Conservation (phyloP, 2,797 vertebrate genomes). For the Hypotaenidia philippensis region DNA sequence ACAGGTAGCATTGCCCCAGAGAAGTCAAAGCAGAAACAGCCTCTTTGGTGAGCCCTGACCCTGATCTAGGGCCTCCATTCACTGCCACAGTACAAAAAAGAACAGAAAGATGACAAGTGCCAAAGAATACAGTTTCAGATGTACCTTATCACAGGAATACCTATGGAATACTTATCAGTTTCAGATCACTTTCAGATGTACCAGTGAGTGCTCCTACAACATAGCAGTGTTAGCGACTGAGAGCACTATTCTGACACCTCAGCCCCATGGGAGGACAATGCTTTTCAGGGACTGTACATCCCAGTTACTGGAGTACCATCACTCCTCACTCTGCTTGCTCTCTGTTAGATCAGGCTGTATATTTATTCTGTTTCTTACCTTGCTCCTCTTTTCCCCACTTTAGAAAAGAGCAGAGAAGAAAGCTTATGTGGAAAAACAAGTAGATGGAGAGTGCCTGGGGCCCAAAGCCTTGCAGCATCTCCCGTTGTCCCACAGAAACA, state of each 20-base stretch:
- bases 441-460: background rate
- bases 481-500: background rate
- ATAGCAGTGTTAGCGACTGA: background rate
- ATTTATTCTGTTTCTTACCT: background rate
- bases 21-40: background rate
- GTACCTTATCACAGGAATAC: background rate
- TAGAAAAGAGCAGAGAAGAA: background rate
- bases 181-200: background rate
- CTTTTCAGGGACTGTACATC: accelerated
- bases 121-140: background rate
- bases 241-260: accelerated
- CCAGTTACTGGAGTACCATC: background rate
- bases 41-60: background rate
- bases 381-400: background rate
- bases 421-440: background rate
- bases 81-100: background rate
- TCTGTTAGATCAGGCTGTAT: background rate
- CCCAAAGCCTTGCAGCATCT: background rate
- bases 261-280: accelerated
- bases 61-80: background rate
- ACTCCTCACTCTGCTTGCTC: background rate
- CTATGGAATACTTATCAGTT: no score
- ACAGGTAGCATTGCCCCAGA: background rate
- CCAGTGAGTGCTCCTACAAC: background rate
- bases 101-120: background rate